Conservation (phyloP, 2,113 vertebrate genomes). For the Seriola dumerili region DNA sequence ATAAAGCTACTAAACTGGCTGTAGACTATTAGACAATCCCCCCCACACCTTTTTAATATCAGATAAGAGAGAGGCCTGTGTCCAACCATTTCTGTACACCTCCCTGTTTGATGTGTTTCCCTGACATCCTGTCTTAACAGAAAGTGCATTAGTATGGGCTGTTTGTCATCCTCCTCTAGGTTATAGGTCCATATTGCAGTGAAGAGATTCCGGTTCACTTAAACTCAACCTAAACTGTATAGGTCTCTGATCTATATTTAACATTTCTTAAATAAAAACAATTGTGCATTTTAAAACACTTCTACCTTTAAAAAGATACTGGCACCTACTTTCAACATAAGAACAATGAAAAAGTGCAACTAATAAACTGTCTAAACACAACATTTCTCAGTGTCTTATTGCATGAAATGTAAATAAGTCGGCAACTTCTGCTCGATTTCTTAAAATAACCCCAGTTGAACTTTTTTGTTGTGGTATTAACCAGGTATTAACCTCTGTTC, state of each 20-base stretch:
- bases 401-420: conserved; percentile 5
- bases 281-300: background rate
- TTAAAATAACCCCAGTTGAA: background rate
- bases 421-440: conserved; percentile 12
- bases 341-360: background rate
- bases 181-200: background rate
- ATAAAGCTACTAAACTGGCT: too few relatives aligned
- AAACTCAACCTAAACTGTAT: background rate
- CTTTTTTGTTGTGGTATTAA: conserved; percentile 4
- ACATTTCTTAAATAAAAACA: background rate
- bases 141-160: too few relatives aligned
- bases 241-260: conserved; percentile 1
- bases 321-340: background rate
- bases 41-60: too few relatives aligned
- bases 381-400: background rate
- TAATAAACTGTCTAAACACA: background rate
- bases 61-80: too few relatives aligned
- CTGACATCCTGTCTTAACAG: background rate
- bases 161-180: background rate
- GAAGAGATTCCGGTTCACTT: background rate
- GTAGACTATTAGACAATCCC: too few relatives aligned
- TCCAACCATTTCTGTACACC: too few relatives aligned
- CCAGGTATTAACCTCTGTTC: conserved; percentile 38
- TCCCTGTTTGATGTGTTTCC: background rate
- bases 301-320: background rate